Conservation (phyloP, 2,113 vertebrate species). For the Burhinus oedicnemus region DNA sequence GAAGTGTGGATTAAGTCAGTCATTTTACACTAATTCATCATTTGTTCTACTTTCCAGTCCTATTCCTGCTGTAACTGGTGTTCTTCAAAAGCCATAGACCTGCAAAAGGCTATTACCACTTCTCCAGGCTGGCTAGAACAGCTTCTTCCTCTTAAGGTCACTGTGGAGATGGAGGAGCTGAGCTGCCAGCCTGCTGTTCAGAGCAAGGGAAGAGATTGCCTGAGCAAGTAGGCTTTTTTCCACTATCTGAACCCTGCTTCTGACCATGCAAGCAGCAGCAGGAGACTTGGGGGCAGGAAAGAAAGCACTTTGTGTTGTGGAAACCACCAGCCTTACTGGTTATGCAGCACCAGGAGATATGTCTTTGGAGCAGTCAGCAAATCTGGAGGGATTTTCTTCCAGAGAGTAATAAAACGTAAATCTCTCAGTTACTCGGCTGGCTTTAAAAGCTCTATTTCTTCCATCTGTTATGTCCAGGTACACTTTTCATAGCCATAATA, state of each 20-base stretch:
- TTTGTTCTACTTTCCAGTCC: background rate
- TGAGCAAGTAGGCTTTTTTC: background rate
- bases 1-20: background rate
- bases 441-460: background rate
- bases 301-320: background rate
- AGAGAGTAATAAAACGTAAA: background rate
- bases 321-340: background rate
- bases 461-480: background rate
- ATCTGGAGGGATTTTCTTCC: background rate
- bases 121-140: background rate
- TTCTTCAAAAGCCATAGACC: background rate
- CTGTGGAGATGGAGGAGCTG: rapidly evolving
- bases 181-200: background rate
- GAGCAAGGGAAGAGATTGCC: background rate
- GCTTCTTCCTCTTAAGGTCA: background rate
- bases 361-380: background rate
- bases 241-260: background rate
- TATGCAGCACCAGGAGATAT: background rate
- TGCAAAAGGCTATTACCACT: background rate
- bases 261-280: background rate
- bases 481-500: background rate
- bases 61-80: background rate
- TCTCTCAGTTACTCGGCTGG: background rate
- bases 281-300: background rate
- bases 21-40: background rate